phyloP scores from a whole-genome alignment of 2,888 invertebrate genomes.

The Thysanoteuthis rhombus region DNA sequence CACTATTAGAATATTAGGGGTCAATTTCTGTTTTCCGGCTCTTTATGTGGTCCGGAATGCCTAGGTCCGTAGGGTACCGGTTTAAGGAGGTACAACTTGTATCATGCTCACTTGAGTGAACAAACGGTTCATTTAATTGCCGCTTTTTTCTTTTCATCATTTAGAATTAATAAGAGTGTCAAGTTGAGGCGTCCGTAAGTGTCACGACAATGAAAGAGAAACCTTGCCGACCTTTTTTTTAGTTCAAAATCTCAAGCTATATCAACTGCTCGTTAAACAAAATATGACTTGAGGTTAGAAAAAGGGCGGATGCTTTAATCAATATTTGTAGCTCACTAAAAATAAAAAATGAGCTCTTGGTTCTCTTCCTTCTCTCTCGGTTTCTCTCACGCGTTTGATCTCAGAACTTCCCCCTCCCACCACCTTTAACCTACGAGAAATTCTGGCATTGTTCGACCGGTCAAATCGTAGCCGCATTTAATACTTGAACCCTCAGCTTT shows the following conservation, averaged over 20 bases:
- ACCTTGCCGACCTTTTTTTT: not conserved
- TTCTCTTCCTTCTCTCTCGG: not conserved
- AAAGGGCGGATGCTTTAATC: not conserved
- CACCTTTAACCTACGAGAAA: not conserved
- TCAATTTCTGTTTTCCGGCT: no score
- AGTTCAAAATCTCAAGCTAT: not conserved
- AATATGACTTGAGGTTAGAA: not conserved
- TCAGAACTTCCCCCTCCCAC: not conserved
- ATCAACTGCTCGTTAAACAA: not conserved
- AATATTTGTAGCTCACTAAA: not conserved
- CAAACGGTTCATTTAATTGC: no score
- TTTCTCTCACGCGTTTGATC: not conserved
- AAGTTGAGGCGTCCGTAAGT: not conserved
- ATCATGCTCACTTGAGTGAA: no score
- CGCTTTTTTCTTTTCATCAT: no score
- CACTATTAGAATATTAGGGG: no score
- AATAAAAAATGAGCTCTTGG: no score
- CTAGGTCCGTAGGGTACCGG: no score
- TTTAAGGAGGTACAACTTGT: no score
- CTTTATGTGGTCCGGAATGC: no score
- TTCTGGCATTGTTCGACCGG: not conserved
- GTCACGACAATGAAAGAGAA: not conserved
- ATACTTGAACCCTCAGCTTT: not conserved
- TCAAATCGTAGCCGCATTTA: not conserved
- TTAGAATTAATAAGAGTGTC: not conserved